Evolutionary conservation across 1,140 invertebrate genomes (phyloP).

Genomic region (Drosophila repletoides): DNA sequence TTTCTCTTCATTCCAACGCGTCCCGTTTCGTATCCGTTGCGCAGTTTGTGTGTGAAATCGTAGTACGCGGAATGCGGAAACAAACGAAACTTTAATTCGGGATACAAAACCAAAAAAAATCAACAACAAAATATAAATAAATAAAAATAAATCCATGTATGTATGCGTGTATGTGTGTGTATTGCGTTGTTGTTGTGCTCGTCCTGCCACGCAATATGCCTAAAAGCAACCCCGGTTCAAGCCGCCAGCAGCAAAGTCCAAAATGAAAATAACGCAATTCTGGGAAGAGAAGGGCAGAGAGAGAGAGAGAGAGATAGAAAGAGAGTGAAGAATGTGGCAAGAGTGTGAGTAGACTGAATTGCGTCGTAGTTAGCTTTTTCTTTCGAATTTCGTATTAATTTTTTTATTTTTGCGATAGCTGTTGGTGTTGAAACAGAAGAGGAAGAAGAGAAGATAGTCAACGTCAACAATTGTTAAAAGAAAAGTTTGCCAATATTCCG

Average conservation of each 20-base stretch:
- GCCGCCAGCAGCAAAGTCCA: constrained; percentile 14
- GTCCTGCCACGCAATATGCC: constrained; percentile 26
- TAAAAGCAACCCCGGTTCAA: constrained; percentile 38
- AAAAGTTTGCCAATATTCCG: not conserved
- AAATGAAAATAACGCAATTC: constrained; percentile 38
- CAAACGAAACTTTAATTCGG: constrained; percentile 5
- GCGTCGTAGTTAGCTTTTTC: constrained; percentile 74
- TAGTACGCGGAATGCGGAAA: constrained; percentile 2
- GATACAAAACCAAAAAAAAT: not conserved
- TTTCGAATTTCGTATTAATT: constrained; percentile 12
- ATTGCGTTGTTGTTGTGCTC: constrained; percentile 35
- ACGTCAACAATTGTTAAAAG: constrained; percentile 6
- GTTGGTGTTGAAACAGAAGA: constrained; percentile 46
- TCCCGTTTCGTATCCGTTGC: constrained; percentile 6
- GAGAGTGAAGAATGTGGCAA: too few relatives aligned
- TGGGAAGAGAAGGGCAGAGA: constrained; percentile 7
- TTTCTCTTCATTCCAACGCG: too few relatives aligned
- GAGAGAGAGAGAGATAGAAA: constrained; percentile 1
- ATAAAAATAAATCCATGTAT: not conserved
- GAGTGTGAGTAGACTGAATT: constrained; percentile 76
- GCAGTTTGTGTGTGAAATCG: not conserved
- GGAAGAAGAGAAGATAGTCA: constrained; percentile 9
- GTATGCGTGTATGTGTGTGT: not conserved
- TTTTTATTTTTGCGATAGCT: constrained; percentile 24
- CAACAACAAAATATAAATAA: not conserved